phyloP scores from a whole-genome alignment of 1,140 invertebrate species.

The Diuraphis noxia region DNA sequence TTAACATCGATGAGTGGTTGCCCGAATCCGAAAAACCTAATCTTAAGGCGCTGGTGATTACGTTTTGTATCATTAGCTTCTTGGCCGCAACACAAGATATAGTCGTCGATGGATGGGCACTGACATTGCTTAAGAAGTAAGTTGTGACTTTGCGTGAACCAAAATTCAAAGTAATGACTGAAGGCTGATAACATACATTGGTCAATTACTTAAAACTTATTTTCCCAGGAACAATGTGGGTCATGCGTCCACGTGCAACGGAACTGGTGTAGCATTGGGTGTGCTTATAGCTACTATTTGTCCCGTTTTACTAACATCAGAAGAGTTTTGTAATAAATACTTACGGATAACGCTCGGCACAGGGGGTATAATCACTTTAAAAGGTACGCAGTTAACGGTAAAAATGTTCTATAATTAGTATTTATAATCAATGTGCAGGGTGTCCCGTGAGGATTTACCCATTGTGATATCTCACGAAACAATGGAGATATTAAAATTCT shows the following conservation, averaged over 20 bases:
- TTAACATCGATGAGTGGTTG: conserved; percentile 74
- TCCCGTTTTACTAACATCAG: conserved; percentile 94
- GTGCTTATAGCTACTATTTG: conserved; percentile 97
- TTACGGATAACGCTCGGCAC: conserved; percentile 71
- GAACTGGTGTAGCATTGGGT: conserved; percentile 96
- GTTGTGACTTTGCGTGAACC: not conserved
- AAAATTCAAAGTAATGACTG: not conserved
- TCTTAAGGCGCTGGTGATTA: not conserved
- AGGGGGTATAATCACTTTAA: conserved; percentile 79
- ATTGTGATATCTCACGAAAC: no score
- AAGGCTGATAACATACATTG: not conserved
- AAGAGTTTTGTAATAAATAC: conserved; percentile 94
- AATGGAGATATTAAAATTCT: no score
- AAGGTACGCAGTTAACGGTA: conserved; percentile 69
- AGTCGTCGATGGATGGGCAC: conserved; percentile 68
- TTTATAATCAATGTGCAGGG: no score
- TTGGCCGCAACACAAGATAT: conserved; percentile 99
- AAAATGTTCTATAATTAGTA: no score
- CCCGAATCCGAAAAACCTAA: conserved; percentile 60
- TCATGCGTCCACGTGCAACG: conserved; percentile 98
- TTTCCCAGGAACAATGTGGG: conserved; percentile 81
- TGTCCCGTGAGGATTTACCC: no score
- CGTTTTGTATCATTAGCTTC: not conserved
- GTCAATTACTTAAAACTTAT: not conserved
- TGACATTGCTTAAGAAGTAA: conserved; percentile 61